Conservation (phyloP, 2,797 vertebrate genomes). For the Urosaurus nigricauda region DNA sequence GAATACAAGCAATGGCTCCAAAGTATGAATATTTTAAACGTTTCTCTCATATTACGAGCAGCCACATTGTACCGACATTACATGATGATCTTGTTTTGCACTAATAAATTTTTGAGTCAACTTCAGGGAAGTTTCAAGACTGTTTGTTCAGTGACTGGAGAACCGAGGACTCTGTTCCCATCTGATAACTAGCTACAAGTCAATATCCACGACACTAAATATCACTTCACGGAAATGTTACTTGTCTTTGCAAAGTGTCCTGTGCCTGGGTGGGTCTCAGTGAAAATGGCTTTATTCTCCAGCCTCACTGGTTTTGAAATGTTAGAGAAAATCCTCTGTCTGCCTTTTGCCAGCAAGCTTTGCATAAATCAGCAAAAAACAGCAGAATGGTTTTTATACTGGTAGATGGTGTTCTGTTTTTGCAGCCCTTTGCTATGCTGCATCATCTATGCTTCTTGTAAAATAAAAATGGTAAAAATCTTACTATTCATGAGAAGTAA, state of each 20-base stretch:
- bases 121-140: not conserved
- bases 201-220: not conserved
- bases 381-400: conserved; percentile 58
- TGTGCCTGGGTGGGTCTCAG: conserved; percentile 37
- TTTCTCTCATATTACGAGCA: not conserved
- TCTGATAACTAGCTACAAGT: not conserved
- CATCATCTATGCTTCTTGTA: conserved; percentile 57
- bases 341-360: conserved; percentile 56
- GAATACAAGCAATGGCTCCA: not conserved
- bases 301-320: conserved; percentile 51
- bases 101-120: not conserved
- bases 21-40: not conserved
- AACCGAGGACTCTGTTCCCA: not conserved
- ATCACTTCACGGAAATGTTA: not conserved
- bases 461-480: conserved; percentile 30
- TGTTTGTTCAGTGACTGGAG: not conserved
- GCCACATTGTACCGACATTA: not conserved
- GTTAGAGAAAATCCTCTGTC: conserved; percentile 61
- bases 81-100: not conserved
- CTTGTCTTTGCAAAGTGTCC: conserved; percentile 31
- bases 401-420: conserved; percentile 50
- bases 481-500: rapidly evolving
- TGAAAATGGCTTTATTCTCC: conserved; percentile 55
- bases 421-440: conserved; percentile 42
- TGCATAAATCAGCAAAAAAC: conserved; percentile 64